These are phyloP conservation scores for Atta colombica DNA, from an alignment of 1,140 invertebrate species.

Conservation along the genomic window DNA sequence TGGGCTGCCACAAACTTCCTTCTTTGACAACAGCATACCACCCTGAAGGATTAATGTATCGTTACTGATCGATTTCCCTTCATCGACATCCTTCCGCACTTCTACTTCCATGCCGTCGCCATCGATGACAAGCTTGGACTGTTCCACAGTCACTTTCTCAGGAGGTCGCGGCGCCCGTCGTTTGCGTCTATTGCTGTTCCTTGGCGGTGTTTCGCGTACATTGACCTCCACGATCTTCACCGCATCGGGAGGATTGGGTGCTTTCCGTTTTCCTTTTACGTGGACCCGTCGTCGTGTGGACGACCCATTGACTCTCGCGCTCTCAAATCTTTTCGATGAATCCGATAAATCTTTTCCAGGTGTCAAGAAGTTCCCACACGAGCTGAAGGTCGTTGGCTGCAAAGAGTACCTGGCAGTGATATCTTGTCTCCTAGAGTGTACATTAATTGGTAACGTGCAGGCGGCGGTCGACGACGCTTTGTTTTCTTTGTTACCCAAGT, in stretches of 20 bases:
- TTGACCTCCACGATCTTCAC: slow-evolving; percentile 72
- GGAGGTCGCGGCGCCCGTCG: slow-evolving; percentile 89
- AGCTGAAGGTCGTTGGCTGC: slow-evolving; percentile 86
- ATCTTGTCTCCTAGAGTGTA: slow-evolving; percentile 69
- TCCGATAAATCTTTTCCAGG: slow-evolving; percentile 75
- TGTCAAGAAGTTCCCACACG: slow-evolving; percentile 86
- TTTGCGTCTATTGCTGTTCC: slow-evolving; percentile 85
- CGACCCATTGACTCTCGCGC: slow-evolving; percentile 85
- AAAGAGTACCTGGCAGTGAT: slow-evolving; percentile 81
- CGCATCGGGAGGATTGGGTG: slow-evolving; percentile 89
- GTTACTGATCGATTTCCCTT: slow-evolving; percentile 79
- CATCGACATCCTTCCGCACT: slow-evolving; percentile 22
- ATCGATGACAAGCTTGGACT: slow-evolving; percentile 44
- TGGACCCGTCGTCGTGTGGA: slow-evolving; percentile 86
- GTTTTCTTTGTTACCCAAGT: slow-evolving; percentile 74
- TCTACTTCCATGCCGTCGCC: slow-evolving; percentile 73
- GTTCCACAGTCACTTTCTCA: slow-evolving; percentile 55
- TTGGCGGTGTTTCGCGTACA: slow-evolving; percentile 63
- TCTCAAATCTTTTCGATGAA: slow-evolving; percentile 80
- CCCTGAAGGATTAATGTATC: slow-evolving; percentile 83
- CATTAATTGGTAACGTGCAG: slow-evolving; percentile 77
- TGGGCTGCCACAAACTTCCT: slow-evolving; percentile 64
- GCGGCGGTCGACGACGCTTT: slow-evolving; percentile 64
- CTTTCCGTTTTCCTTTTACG: slow-evolving; percentile 91
- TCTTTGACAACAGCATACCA: slow-evolving; percentile 79